Base-by-base conservation (phyloP, 2,888 invertebrate genomes). In the Galerucella calmariensis region DNA sequence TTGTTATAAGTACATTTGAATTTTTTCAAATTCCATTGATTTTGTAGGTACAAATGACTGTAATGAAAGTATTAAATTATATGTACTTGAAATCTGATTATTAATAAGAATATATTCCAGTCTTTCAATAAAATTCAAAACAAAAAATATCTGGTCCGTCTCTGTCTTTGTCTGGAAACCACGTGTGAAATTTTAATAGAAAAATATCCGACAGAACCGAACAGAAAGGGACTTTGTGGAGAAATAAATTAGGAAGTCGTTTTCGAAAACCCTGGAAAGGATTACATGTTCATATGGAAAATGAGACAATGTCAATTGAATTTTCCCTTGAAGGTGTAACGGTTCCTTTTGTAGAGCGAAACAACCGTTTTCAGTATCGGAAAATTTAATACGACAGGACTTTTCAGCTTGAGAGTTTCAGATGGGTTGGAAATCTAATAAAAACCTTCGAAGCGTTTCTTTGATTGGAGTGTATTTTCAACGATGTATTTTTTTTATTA, bases 101-200 rank as follows among this genome's bases (percentile, higher is more conserved):
- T 20, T 20, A 20, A 20, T 20, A 20, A 20, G 20, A 20, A 20
- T 20, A 20, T 20, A 20, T 20, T 20, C 20, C 1, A 20, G 20
- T 20, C 0, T 20, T 20, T 20, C 20, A 20, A 20, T 20, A 20
- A 20, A 20, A 20, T 20, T 20, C 20, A 20, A 20, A 20, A 20
- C 20, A 20, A 20, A 20, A 12, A n/a, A 53, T 10, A 27, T 14
- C 35, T 61, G 14, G 12, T 44, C 16, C 63, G 44, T 11, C 41
- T 41, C 63, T 63, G 63, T 16, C 44, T 10, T 12, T n/a, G n/a
- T 70, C 70, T 72, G 69, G 74, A 73, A 78, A 79, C 79, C 78
- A 79, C 77, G 76, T 78, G 79, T 78, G 78, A 81, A 79, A 80
- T 76, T 80, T 79, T 78, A 79, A 79, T 73, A 75, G 75, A 78